Evolutionary conservation across 1,140 invertebrate genomes (phyloP).

Genomic region (Oncopeltus fasciatus): DNA sequence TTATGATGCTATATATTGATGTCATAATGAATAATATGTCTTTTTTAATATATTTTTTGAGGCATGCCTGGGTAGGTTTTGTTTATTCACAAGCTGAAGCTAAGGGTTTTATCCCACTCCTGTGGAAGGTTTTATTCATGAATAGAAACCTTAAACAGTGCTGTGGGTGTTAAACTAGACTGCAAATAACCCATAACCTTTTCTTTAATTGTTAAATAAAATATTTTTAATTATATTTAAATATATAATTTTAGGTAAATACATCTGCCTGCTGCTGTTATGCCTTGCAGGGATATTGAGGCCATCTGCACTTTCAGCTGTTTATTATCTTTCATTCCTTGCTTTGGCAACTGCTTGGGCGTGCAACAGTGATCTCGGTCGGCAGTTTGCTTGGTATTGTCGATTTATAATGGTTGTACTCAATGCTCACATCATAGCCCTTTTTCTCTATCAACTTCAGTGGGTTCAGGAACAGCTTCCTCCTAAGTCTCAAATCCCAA

Average conservation of each 20-base stretch:
- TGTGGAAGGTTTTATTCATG: too few relatives aligned
- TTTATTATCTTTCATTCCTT: slow-evolving; percentile 80
- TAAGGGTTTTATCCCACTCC: too few relatives aligned
- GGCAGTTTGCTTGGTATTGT: slow-evolving; percentile 56
- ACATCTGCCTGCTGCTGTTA: slow-evolving; percentile 50
- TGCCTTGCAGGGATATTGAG: slow-evolving; percentile 62
- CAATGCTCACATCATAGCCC: slow-evolving; percentile 52
- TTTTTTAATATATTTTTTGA: too few relatives aligned
- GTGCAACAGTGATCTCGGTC: slow-evolving; percentile 54
- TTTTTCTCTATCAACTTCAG: slow-evolving; percentile 79
- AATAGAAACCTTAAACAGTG: too few relatives aligned
- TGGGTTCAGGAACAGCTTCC: slow-evolving; percentile 60
- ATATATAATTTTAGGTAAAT: slow-evolving; percentile 40
- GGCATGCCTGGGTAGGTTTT: too few relatives aligned
- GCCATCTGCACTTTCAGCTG: slow-evolving; percentile 59
- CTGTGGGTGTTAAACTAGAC: too few relatives aligned
- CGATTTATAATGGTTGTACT: slow-evolving; percentile 57
- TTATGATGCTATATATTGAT: too few relatives aligned
- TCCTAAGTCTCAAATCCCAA: slow-evolving; percentile 48
- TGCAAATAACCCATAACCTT: too few relatives aligned
- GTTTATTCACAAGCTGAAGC: too few relatives aligned
- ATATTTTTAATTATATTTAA: too few relatives aligned
- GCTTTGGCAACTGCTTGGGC: slow-evolving; percentile 77
- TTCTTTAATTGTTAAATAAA: too few relatives aligned
- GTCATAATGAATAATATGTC: too few relatives aligned